Evolutionary conservation across 2,113 vertebrate species (phyloP).

Genomic region (Phylloscopus whistleri): DNA sequence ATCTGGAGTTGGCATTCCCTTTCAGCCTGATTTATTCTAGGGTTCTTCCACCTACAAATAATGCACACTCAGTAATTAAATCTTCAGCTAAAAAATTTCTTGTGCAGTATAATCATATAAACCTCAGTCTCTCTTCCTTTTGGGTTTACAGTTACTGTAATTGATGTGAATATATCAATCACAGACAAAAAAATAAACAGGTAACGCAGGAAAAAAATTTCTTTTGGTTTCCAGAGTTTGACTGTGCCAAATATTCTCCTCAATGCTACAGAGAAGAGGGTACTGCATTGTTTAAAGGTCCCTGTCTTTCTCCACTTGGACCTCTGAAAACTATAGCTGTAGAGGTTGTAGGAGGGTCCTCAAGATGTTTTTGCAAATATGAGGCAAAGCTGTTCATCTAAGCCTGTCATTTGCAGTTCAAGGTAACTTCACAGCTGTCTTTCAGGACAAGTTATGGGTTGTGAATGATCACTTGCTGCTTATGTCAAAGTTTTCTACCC

Average conservation of each 20-base stretch:
- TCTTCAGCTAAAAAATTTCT: not conserved
- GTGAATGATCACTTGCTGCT: not conserved
- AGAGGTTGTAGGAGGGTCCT: not conserved
- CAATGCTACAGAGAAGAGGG: not conserved
- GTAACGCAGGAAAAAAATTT: not conserved
- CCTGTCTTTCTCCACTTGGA: not conserved
- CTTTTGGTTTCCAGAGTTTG: not conserved
- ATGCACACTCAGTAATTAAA: not conserved
- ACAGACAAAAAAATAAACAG: not conserved
- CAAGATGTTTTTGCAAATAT: not conserved
- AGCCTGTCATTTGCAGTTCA: not conserved
- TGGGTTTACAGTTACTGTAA: not conserved
- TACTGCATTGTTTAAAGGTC: not conserved
- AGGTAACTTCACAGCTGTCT: not conserved
- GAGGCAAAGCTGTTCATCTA: not conserved
- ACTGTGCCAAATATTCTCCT: not conserved
- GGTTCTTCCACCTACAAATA: not conserved
- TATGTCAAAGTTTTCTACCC: not conserved
- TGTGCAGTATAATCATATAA: not conserved
- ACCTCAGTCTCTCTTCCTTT: not conserved
- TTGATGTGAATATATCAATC: not conserved
- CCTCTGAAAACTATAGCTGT: not conserved
- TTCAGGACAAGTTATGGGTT: not conserved
- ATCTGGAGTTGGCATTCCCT: not conserved
- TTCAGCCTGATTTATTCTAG: not conserved